Evolutionary conservation across 53 echinoderm and acorn worm genomes (phyloP), one percentile per base, ranked within the genome.

Genomic region (Apostichopus leukothele): DNA sequence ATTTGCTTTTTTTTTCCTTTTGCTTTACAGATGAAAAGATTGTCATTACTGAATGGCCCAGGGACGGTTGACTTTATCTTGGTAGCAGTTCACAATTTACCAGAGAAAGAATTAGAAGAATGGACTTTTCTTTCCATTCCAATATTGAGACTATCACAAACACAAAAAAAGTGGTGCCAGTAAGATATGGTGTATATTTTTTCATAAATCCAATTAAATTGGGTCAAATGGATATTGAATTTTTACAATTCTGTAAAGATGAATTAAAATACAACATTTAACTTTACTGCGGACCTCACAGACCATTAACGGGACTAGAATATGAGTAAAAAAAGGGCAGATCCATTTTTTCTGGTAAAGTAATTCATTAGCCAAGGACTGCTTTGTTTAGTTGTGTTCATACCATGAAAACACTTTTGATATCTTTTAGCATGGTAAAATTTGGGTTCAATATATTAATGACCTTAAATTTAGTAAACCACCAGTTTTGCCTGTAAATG

Each of bases 151-250:
- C 13, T 53, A 19, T 79, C 52, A 50, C 14, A 39, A 6, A 2
- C 51, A 52, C n/a, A 14, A 52, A 52, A 51, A 52, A 52, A 39
- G 39, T 79, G 79, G 79, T 79, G 79, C 79, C 51, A 53, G 79
- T 79, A 79, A 39, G 79, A 63, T 13, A 63, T 63, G 16, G 16
- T 63, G 63, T 63, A 11, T 63, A 4, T 63, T 13, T 6, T 13
- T 7, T 11, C 4, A 63, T 13, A 16, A 16, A 63, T 13, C 12
- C 12, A 16, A 13, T 63, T 63, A 9, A 13, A 16, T 13, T 16
- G 63, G 63, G 11, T 63, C 12, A 11, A 13, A 13, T 11, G 16
- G 63, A 4, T 63, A 11, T 63, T 11, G 12, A 63, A 63, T 63
- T 11, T 63, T 13, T 63, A 61, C 61, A 61, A 16, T 63, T 11